phyloP scores from a whole-genome alignment of 2,797 vertebrate species.

The Enteromius radiatus region DNA sequence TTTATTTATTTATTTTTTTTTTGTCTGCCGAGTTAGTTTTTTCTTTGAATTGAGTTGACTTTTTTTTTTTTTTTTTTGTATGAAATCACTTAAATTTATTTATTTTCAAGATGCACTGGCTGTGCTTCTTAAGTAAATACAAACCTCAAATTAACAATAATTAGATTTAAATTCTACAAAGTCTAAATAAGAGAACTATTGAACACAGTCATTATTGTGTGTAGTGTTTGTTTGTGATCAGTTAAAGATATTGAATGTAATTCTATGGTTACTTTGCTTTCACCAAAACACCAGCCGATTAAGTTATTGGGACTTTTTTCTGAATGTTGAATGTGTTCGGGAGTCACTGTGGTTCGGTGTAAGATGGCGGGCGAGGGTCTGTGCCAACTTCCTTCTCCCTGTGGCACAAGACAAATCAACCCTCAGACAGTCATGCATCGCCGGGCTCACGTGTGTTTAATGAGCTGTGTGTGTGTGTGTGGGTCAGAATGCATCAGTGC shows the following conservation, averaged over 20 bases:
- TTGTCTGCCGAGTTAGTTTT: neutral
- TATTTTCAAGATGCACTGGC: too few species aligned
- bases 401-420: constrained; percentile 57
- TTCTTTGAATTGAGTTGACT: neutral
- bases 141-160: neutral
- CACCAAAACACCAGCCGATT: neutral
- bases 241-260: neutral
- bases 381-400: constrained; percentile 74
- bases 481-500: neutral
- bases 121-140: too few species aligned
- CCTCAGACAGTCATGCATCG: neutral
- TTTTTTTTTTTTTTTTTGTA: neutral
- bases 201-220: neutral
- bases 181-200: neutral
- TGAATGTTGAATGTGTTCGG: neutral
- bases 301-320: neutral
- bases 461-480: neutral
- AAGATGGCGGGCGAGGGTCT: constrained; percentile 40
- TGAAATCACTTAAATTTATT: neutral
- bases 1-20: too few species aligned
- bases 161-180: neutral
- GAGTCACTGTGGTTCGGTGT: neutral
- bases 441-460: neutral
- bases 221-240: neutral
- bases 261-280: neutral